Base-by-base conservation (phyloP, 2,888 invertebrate genomes). In the Megastigmus dorsalis region DNA sequence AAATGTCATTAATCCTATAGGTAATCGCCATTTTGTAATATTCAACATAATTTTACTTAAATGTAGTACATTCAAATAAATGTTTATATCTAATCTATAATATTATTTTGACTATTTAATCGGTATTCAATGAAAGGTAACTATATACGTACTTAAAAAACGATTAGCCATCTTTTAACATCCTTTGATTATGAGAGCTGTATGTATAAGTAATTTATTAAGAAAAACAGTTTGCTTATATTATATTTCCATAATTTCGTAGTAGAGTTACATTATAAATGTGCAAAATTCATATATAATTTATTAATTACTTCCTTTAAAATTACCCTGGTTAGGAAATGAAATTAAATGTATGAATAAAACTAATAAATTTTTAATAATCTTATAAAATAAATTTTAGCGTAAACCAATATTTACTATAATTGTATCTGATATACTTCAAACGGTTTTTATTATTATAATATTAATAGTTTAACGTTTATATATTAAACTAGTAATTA, bases 281-380 rank as follows among this genome's bases (percentile, higher is more conserved):
- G 28, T n/a, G 28, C n/a, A 28, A 48, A 20, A 52, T 28, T 52
- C 50, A 28, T 52, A 52, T 28, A 28, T 52, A 13, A 52, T 52
- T 52, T 28, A 52, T 52, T 26, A 28, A 52, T 52, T 4, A n/a
- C 28, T 52, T 52, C 20, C n/a, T 28, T n/a, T n/a, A 28, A 52
- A 20, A 52, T 52, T 26, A n/a, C 48, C 28, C 48, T 52, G 50
- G 28, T 52, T 52, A 52, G 50, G 28, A 52, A 52, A 28, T 52
- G n/a, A 52, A 6, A 52, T 52, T n/a, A n/a, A 52, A 28, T 7
- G 13, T 28, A 52, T 50, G 13, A 26, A 52, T 52, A 20, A n/a
- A n/a, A n/a, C n/a, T n/a, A n/a, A n/a, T n/a, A n/a, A n/a, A n/a
- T n/a, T n/a, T n/a, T n/a, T n/a, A n/a, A n/a, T n/a, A n/a, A n/a